A percentile compares a stretch with the other conserved stretches of the same genome.
phyloP scores from a whole-genome alignment of 2,113 vertebrate species.

The Corythornis madagascariensis region DNA sequence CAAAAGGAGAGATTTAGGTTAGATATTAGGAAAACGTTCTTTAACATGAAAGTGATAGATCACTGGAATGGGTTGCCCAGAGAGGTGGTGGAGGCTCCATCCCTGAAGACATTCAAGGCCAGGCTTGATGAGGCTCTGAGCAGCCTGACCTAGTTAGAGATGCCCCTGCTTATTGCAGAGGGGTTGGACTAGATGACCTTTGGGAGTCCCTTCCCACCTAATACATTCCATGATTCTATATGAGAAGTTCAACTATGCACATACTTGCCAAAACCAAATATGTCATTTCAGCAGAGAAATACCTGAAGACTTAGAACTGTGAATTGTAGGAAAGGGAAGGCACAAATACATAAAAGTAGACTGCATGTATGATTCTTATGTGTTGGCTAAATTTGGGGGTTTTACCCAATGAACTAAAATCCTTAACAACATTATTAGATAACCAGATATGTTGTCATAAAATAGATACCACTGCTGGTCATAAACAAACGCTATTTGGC shows the following conservation, averaged over 20 bases:
- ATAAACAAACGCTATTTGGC: not conserved
- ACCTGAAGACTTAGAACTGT: not conserved
- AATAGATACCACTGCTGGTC: not conserved
- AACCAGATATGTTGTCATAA: not conserved
- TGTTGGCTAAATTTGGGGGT: not conserved
- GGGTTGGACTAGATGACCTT: not conserved
- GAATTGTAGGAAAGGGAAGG: not conserved
- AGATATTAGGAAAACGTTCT: not conserved
- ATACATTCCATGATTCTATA: not conserved
- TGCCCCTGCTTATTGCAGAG: not conserved
- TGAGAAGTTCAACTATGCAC: not conserved
- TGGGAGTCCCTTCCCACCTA: not conserved
- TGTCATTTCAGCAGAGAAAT: not conserved
- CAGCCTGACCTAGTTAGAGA: not conserved
- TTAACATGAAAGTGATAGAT: not conserved
- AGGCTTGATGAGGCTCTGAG: not conserved
- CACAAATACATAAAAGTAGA: not conserved
- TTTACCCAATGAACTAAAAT: not conserved
- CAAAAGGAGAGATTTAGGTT: not conserved
- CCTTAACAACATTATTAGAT: not conserved
- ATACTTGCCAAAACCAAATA: not conserved
- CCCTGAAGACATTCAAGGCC: not conserved
- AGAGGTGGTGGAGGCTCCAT: not conserved
- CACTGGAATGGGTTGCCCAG: not conserved
- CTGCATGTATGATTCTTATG: not conserved